Evolutionary conservation across 2,888 invertebrate species (phyloP).

Genomic region (Meloe dianella): DNA sequence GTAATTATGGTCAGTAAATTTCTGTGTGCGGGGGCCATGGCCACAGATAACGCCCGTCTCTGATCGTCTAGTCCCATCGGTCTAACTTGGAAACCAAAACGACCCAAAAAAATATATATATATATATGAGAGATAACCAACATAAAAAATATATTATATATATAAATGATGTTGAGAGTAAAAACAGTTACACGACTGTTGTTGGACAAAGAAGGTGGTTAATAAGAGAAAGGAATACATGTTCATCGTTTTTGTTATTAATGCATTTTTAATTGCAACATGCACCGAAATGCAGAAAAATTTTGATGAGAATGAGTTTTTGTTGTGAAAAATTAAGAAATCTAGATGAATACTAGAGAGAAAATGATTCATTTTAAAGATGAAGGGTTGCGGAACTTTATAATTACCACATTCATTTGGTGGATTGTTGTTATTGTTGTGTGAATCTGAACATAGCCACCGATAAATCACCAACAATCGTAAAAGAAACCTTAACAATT

Average conservation of each 20-base stretch:
- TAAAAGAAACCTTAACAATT: too few relatives aligned
- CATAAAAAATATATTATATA: slow-evolving; percentile 2
- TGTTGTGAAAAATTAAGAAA: not conserved
- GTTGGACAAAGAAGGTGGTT: not conserved
- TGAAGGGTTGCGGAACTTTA: not conserved
- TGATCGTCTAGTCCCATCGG: slow-evolving; percentile 59
- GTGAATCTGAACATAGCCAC: too few relatives aligned
- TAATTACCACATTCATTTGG: not conserved
- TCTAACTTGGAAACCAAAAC: not conserved
- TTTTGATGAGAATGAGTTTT: not conserved
- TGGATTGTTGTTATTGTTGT: not conserved
- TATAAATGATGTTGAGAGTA: not conserved
- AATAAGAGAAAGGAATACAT: not conserved
- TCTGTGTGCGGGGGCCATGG: slow-evolving; percentile 69
- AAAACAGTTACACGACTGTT: not conserved
- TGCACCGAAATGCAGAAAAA: not conserved
- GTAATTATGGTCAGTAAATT: slow-evolving; percentile 87
- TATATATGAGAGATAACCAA: not conserved
- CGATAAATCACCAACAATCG: slow-evolving; percentile 29
- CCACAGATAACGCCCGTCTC: slow-evolving; percentile 59
- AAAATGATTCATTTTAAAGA: not conserved
- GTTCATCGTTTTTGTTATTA: not conserved
- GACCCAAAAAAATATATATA: not conserved
- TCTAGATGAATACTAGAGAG: not conserved
- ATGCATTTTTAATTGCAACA: slow-evolving; percentile 10